phyloP scores from a whole-genome alignment of 1,140 invertebrate species.

The Diorhabda sublineata region DNA sequence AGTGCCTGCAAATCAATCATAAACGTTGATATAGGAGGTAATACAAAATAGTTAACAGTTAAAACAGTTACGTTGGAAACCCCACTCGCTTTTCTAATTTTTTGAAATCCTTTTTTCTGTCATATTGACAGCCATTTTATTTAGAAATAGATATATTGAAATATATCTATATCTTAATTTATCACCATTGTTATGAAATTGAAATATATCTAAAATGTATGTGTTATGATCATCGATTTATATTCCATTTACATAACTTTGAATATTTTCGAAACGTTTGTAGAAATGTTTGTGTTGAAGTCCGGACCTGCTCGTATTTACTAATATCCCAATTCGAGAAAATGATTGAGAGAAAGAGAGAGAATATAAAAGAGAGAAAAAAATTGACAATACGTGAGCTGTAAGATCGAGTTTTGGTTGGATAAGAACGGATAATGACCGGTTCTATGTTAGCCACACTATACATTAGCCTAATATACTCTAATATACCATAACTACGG shows the following conservation, averaged over 20 bases:
- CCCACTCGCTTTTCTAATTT: not conserved
- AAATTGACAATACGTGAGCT: conserved; percentile 21
- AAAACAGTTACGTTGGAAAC: too few relatives aligned
- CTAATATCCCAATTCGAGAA: conserved; percentile 6
- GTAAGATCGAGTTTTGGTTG: conserved; percentile 25
- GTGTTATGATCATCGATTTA: not conserved
- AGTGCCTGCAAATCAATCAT: not conserved
- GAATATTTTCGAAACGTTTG: not conserved
- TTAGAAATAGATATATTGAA: not conserved
- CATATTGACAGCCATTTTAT: not conserved
- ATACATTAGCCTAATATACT: conserved; percentile 31
- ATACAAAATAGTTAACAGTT: too few relatives aligned
- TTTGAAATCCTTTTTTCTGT: not conserved
- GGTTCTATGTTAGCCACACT: conserved; percentile 30
- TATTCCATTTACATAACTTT: not conserved
- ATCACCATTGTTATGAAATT: not conserved
- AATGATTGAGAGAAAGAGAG: conserved; percentile 11
- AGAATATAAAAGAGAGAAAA: conserved; percentile 11
- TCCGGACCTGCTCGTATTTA: conserved; percentile 17
- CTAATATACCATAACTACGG: conserved; percentile 28
- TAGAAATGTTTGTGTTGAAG: not conserved
- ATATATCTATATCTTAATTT: not conserved
- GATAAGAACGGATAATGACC: conserved; percentile 25
- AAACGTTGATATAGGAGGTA: not conserved
- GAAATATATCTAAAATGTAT: not conserved